Base-by-base conservation (phyloP, 2,113 vertebrate species). In the Pachycephala philippinensis region DNA sequence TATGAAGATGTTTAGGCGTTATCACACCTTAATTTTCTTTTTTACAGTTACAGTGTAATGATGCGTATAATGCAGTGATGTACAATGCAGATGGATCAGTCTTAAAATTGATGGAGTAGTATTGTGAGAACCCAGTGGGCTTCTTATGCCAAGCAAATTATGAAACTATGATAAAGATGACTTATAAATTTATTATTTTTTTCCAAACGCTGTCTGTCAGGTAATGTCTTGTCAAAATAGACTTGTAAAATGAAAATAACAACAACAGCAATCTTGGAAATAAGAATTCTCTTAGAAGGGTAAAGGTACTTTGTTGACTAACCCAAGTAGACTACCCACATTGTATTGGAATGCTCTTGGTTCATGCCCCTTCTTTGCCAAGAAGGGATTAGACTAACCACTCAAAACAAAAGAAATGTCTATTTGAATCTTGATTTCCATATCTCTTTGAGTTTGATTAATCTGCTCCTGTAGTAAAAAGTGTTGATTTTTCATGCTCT, bases 91-190 rank as follows among this genome's bases (percentile, higher is more conserved):
- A 90, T 90, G 30, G 88, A 91, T 91, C 89, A 65, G 30, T 74
- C 8, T 89, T 96, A 95, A 92, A 91, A 93, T 87, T 61, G 75
- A 95, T 92, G 42, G 30, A 76, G 26, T 78, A 60, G 50, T 89
- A 85, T 66, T 95, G 91, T 90, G 66, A 93, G 81, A 87, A 66
- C 22, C 77, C 18, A 84, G 33, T 64, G 76, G 4, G 8, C 1
- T 33, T 93, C 80, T 87, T 78, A 39, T 95, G 50, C 65, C 69
- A 91, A 90, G 35, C 33, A 95, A 94, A 49, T 85, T 93, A 49
- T 90, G 74, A 97, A 92, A 77, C 33, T 44, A 91, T 71, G 44
- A 81, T 95, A 93, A 92, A 94, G 21, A 93, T 91, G 66, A 96
- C 94, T 95, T 90, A 80, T 81, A 87, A 19, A 49, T 84, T 56